Conservation (phyloP, 1,140 invertebrate species). For the Oppia nitens region DNA sequence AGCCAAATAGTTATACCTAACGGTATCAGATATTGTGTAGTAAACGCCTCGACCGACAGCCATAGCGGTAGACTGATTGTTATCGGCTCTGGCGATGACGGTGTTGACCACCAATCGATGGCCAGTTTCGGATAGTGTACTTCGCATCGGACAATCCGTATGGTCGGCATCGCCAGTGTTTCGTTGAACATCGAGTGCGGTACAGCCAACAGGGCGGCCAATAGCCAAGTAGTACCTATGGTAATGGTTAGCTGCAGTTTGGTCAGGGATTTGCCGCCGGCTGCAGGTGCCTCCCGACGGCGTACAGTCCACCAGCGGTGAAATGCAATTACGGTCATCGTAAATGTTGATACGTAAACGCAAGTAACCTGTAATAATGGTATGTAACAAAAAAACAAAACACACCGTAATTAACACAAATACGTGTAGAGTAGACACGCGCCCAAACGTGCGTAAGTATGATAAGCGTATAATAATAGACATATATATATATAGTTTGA, state of each 20-base stretch:
- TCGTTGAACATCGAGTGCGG: slow-evolving; percentile 68
- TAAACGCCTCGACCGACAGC: neutral
- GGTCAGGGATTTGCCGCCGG: slow-evolving; percentile 28
- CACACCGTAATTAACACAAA: too few species aligned
- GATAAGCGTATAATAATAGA: too few species aligned
- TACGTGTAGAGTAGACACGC: too few species aligned
- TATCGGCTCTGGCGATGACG: too few species aligned
- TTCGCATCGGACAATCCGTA: neutral
- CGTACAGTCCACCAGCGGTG: slow-evolving; percentile 27
- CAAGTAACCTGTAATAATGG: slow-evolving; percentile 30
- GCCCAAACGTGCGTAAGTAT: too few species aligned
- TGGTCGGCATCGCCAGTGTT: neutral
- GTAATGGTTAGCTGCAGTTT: slow-evolving; percentile 17
- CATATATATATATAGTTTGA: too few species aligned
- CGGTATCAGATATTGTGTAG: slow-evolving; percentile 5
- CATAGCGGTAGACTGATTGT: slow-evolving; percentile 25
- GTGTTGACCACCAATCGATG: neutral
- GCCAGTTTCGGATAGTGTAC: neutral
- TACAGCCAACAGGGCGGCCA: slow-evolving; percentile 64
- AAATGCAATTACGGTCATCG: slow-evolving; percentile 36
- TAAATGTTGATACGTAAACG: slow-evolving; percentile 36
- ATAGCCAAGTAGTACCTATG: slow-evolving; percentile 54
- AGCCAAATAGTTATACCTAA: slow-evolving; percentile 1
- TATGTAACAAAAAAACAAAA: slow-evolving; percentile 32
- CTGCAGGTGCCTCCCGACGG: slow-evolving; percentile 23